These are phyloP conservation scores for Agelastica alni DNA, from an alignment of 2,888 invertebrate genomes.

Conservation along the genomic window DNA sequence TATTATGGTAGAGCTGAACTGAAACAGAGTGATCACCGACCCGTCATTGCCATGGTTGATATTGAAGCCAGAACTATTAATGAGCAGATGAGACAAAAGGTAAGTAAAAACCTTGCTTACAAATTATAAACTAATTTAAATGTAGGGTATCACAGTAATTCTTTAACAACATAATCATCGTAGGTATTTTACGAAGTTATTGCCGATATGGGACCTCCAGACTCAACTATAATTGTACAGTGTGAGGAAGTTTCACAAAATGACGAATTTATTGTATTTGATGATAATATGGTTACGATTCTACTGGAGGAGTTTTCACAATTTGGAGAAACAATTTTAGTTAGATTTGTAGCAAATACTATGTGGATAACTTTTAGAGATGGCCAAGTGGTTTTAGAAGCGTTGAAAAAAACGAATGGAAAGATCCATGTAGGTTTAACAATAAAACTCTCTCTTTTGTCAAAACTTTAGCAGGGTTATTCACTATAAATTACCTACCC, in stretches of 20 bases:
- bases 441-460: too few relatives aligned
- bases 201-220: conserved; percentile 88
- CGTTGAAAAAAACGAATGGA: conserved; percentile 53
- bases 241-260: conserved; percentile 42
- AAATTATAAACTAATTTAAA: neutral
- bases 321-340: conserved; percentile 87
- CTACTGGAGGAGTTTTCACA: conserved; percentile 80
- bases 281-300: conserved; percentile 78
- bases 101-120: neutral
- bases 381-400: conserved; percentile 84
- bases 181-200: conserved; percentile 79
- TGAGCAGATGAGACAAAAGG: conserved; percentile 70
- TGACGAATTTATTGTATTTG: conserved; percentile 67
- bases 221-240: conserved; percentile 86
- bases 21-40: conserved; percentile 97
- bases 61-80: conserved; percentile 84
- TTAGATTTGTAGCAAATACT: conserved; percentile 85
- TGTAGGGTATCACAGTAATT: neutral
- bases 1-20: conserved; percentile 93
- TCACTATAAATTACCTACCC: too few relatives aligned
- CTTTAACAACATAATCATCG: neutral
- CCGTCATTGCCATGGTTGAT: conserved; percentile 90
- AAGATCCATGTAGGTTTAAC: conserved; percentile 34
- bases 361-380: conserved; percentile 93
- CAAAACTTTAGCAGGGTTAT: too few relatives aligned